Evolutionary conservation across 2,888 invertebrate species (phyloP), one percentile per base, ranked within the genome.

Genomic region (Eilema griseolum): DNA sequence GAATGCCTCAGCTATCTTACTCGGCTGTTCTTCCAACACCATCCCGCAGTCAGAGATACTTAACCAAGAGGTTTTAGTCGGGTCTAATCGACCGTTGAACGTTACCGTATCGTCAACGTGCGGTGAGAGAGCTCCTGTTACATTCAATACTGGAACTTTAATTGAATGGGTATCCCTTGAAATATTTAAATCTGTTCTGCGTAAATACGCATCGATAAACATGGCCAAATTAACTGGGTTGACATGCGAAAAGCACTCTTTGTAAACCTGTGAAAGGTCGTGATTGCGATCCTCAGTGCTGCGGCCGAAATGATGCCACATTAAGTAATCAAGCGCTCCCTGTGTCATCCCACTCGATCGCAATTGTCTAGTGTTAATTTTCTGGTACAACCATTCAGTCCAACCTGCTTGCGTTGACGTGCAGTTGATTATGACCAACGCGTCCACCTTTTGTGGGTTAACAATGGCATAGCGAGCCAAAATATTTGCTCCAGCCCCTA

Each of bases 341-440:
- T 98, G 98, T 67, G 98, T 98, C 98, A 98, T 98, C 67, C 98
- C 98, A 88, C 97, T 98, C 28, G 98, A 97, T 81, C 98, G 96
- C 79, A 99, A 96, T 93, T 98, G 97, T 82, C 98, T 96, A 14
- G 98, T 97, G 91, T 99, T 99, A 86, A 99, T 96, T 95, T 99
- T 99, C 95, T 99, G 99, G 91, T 99, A 99, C 61, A 99, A 98
- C 99, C 99, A 99, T 93, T 99, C 99, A 78, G 99, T 98, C 99
- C 99, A 99, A 23, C 99, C 99, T 23, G 99, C 98, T 88, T 97
- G 97, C 73, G 98, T 98, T 31, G 99, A 98, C 12, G 98, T 97
- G 89, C 99, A 98, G 92, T 99, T 99, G 84, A 99, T 97, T 83
- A 99, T 96, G 86, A 98, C 98, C 76, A 99, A 95, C 11, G 98